Percentiles rank a stretch among this genome's conserved stretches.
These are phyloP conservation scores for Novumbra hubbsi DNA, from an alignment of 2,797 vertebrate genomes.

Conservation along the genomic window DNA sequence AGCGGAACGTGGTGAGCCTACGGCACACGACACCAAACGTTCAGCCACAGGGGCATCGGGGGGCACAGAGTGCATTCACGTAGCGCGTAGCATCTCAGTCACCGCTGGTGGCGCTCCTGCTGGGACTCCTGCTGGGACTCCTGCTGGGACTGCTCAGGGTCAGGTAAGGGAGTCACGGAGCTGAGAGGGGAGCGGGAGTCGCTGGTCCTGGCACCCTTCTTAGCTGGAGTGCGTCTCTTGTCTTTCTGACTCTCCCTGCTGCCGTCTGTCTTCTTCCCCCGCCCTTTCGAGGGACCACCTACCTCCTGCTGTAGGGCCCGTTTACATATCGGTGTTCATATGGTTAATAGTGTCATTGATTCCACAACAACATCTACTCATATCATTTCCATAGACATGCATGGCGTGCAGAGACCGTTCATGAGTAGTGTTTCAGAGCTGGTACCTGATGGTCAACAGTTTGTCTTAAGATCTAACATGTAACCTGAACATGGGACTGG, in stretches of 20 bases:
- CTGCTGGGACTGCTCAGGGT: slow-evolving; percentile 41
- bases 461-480: too few species aligned
- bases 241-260: slow-evolving; percentile 55
- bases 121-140: slow-evolving; percentile 39
- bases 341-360: neutral
- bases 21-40: slow-evolving; percentile 11
- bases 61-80: neutral
- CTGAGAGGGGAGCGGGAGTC: neutral
- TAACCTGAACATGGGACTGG: neutral
- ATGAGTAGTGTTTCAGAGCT: too few species aligned
- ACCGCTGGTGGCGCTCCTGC: slow-evolving; percentile 54
- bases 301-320: slow-evolving; percentile 53
- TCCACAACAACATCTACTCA: neutral
- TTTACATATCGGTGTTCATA: neutral
- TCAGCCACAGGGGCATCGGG: neutral
- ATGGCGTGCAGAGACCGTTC: too few species aligned
- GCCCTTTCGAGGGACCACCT: slow-evolving; percentile 36
- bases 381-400: neutral
- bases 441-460: too few species aligned
- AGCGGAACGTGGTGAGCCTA: slow-evolving; percentile 81
- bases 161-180: neutral
- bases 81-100: slow-evolving; percentile 10
- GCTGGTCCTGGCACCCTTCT: slow-evolving; percentile 36
- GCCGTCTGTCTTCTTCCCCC: slow-evolving; percentile 46
- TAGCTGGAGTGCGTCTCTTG: slow-evolving; percentile 34